Base-by-base conservation (phyloP, 1,140 invertebrate genomes). In the Eriosoma lanigerum region DNA sequence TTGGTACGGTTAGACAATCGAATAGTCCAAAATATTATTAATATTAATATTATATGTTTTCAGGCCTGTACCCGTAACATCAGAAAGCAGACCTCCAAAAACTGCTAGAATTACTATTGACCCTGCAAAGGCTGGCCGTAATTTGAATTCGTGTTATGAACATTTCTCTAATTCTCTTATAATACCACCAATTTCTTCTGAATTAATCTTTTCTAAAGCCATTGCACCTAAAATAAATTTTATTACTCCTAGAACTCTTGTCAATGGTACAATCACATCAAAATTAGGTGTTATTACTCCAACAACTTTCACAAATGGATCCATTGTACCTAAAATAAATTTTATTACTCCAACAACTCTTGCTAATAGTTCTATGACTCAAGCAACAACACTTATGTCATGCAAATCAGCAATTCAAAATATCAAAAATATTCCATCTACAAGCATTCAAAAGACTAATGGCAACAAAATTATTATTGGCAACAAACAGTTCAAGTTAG, bases 401-500 rank as follows among this genome's bases (percentile, higher is more conserved):
- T 58, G 38, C 15, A 58, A 76, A 24, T 54, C 38, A 8, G 0
- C n/a, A 62, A 48, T 46, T 26, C 52, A 60, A 3, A 62, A 24
- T 13, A 44, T 62, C 10, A 62, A 60, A 60, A 1, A 54, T 0
- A 10, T 29, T 26, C 0, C 13, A 1, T 19, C n/a, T 24, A 19
- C 8, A 19, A 5, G n/a, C 10, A 1, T 58, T 48, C 32, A 48
- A 26, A 26, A 32, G 17, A 8, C 21, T 72, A 46, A 72, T 19
- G 29, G 46, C 15, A 52, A 12, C 19, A 76, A 52, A 19, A 44
- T 76, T 76, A 2, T 44, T 13, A 1, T 60, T 60, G 56, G 75
- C 17, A 78, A 62, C 9, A 78, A 48, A 78, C 56, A 58, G 5
- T 78, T 48, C 24, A 56, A 78, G 32, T 26, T 78, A 12, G 0